phyloP scores from a whole-genome alignment of 2,113 vertebrate genomes.

The Notiomystis cincta region DNA sequence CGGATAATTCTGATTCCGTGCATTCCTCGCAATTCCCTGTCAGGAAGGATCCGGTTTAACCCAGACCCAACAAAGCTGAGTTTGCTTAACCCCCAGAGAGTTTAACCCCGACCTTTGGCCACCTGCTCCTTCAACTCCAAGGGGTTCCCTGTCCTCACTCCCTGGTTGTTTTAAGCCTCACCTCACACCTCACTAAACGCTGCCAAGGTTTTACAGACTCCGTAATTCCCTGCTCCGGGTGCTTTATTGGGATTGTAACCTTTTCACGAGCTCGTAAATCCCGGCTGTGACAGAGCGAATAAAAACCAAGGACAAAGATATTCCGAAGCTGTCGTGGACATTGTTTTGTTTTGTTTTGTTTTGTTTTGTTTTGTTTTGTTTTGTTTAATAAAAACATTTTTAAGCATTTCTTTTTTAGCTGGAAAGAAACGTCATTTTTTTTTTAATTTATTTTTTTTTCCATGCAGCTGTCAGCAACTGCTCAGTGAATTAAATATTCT shows the following conservation, averaged over 20 bases:
- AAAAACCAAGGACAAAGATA: background rate
- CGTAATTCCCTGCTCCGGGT: background rate
- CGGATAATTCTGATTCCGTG: background rate
- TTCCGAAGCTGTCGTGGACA: background rate
- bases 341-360: too few species aligned
- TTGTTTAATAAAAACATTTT: background rate
- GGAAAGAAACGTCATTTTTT: background rate
- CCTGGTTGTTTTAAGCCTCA: background rate
- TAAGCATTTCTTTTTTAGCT: background rate
- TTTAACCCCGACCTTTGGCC: background rate
- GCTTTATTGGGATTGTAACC: background rate
- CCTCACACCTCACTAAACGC: background rate
- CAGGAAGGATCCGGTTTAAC: background rate
- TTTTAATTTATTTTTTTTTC: background rate
- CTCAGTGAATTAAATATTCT: background rate
- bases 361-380: background rate
- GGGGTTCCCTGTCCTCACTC: too few species aligned
- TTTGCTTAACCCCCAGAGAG: background rate
- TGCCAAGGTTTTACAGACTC: background rate
- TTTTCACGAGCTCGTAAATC: conserved; percentile 36
- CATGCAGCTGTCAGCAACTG: background rate
- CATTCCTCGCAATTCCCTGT: accelerated
- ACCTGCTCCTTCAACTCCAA: background rate
- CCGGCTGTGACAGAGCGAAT: background rate
- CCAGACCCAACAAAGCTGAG: background rate